A percentile compares a stretch with the other conserved stretches of the same genome.
phyloP scores from a whole-genome alignment of 2,888 invertebrate species.

The Ennomos fuscantarius region DNA sequence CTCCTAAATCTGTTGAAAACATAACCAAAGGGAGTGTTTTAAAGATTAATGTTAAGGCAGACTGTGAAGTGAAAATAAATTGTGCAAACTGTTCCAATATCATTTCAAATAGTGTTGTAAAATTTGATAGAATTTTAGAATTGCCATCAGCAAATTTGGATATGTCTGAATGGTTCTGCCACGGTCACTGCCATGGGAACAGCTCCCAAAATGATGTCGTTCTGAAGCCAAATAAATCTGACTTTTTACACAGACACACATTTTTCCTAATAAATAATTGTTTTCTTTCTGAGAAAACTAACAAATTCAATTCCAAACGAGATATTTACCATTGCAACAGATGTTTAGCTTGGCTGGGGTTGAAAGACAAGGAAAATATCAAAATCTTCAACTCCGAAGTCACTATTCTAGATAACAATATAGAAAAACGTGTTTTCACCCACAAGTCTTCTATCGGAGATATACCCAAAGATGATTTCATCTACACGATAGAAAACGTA shows the following conservation, averaged over 20 bases:
- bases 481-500: slow-evolving; percentile 78
- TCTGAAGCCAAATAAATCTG: slow-evolving; percentile 77
- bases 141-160: slow-evolving; percentile 86
- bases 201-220: slow-evolving; percentile 44
- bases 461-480: slow-evolving; percentile 77
- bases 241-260: slow-evolving; percentile 85
- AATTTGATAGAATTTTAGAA: slow-evolving; percentile 86
- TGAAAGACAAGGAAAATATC: slow-evolving; percentile 70
- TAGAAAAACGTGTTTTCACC: slow-evolving; percentile 56
- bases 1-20: slow-evolving; percentile 34
- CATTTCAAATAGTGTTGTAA: slow-evolving; percentile 73
- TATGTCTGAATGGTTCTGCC: slow-evolving; percentile 88
- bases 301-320: slow-evolving; percentile 73
- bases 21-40: slow-evolving; percentile 51
- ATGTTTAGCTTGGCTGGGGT: slow-evolving; percentile 86
- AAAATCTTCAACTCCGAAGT: slow-evolving; percentile 86
- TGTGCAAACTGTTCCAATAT: slow-evolving; percentile 75
- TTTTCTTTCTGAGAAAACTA: slow-evolving; percentile 69
- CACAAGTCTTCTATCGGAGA: slow-evolving; percentile 54
- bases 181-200: slow-evolving; percentile 71
- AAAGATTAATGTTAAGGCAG: slow-evolving; percentile 61
- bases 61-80: slow-evolving; percentile 62
- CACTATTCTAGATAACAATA: slow-evolving; percentile 61
- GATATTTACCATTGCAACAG: slow-evolving; percentile 83
- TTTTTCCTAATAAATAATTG: slow-evolving; percentile 79